Conservation (phyloP, 2,888 invertebrate genomes). For the Abrostola triplasia region DNA sequence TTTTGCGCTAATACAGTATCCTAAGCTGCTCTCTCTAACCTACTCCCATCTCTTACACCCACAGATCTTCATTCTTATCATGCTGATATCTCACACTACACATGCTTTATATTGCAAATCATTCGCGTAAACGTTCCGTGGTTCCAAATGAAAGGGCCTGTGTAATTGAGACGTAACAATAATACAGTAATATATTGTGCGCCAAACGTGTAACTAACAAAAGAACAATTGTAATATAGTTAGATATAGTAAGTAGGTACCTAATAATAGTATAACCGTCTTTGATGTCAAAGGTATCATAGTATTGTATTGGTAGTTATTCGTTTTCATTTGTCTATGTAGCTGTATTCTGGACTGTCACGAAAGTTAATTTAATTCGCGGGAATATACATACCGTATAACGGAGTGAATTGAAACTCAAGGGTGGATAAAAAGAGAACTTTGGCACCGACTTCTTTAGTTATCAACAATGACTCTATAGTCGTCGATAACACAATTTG, state of each 20-base stretch:
- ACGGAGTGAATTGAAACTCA: too few species aligned
- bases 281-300: constrained; percentile 1
- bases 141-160: constrained; percentile 21
- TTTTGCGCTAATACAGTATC: too few species aligned
- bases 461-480: too few species aligned
- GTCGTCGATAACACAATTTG: too few species aligned
- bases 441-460: too few species aligned
- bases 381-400: too few species aligned
- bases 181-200: constrained; percentile 20
- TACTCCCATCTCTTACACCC: neutral
- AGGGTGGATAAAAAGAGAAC: too few species aligned
- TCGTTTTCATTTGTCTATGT: neutral
- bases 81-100: constrained; percentile 5
- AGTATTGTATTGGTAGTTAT: constrained; percentile 7
- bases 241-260: neutral
- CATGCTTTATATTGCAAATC: constrained; percentile 20
- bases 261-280: too few species aligned
- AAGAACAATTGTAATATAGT: constrained; percentile 19
- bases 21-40: neutral
- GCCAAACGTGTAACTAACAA: constrained; percentile 24
- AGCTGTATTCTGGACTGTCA: too few species aligned
- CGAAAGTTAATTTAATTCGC: too few species aligned
- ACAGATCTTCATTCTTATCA: neutral
- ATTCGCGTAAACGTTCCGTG: constrained; percentile 17
- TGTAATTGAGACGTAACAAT: constrained; percentile 24